These are phyloP conservation scores for Anguilla obscura DNA, from an alignment of 2,797 vertebrate genomes.

Conservation along the genomic window DNA sequence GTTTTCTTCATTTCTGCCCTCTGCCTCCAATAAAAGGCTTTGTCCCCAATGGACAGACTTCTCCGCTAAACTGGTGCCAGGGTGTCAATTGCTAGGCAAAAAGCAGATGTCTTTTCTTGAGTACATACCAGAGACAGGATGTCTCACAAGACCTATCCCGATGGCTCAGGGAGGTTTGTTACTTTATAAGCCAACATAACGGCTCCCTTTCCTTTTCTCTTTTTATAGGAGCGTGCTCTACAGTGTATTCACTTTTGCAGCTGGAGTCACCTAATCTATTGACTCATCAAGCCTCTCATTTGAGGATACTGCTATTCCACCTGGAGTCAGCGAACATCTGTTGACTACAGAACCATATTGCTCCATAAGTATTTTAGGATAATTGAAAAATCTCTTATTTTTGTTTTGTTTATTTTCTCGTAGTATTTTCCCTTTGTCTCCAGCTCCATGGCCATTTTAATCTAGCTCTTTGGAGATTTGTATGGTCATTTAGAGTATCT, in stretches of 20 bases:
- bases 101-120: slow-evolving; percentile 11
- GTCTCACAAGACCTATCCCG: background rate
- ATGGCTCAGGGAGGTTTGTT: background rate
- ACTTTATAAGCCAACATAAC: background rate
- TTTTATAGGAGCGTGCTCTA: background rate
- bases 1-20: background rate
- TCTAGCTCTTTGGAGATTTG: background rate
- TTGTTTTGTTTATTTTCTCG: background rate
- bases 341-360: slow-evolving; percentile 22
- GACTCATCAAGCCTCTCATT: slow-evolving; percentile 18
- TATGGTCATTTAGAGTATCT: background rate
- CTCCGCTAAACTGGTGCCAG: background rate
- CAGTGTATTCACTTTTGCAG: background rate
- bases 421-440: slow-evolving; percentile 45
- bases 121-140: background rate
- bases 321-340: slow-evolving; percentile 9
- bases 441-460: slow-evolving; percentile 31
- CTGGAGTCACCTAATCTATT: slow-evolving; percentile 18
- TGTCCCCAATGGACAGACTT: background rate
- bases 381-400: slow-evolving; percentile 41
- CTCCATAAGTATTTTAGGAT: background rate
- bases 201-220: background rate
- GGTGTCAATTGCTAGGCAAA: background rate
- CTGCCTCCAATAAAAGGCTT: background rate
- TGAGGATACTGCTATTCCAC: slow-evolving; percentile 19